A percentile compares a stretch with the other conserved stretches of the same genome.
These are phyloP conservation scores for Maccullochella peelii DNA, from an alignment of 2,113 vertebrate genomes.

Conservation along the genomic window DNA sequence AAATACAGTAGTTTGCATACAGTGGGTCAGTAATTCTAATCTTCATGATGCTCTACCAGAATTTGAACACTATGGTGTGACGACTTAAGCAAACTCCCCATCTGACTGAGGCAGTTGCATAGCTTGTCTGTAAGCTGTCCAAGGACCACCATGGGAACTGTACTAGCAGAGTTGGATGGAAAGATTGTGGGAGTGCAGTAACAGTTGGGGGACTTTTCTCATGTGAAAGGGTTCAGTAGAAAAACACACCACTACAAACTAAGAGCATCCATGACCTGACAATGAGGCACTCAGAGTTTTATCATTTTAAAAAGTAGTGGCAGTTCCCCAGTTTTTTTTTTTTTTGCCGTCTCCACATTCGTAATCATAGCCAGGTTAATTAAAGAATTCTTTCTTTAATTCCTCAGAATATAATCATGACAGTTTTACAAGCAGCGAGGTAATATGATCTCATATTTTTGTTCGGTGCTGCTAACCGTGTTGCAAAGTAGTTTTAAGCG, in stretches of 20 bases:
- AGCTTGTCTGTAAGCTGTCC: constrained; percentile 66
- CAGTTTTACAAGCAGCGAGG: constrained; percentile 74
- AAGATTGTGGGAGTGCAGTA: constrained; percentile 78
- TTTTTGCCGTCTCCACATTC: constrained; percentile 37
- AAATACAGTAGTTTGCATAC: neutral
- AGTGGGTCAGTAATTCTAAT: constrained; percentile 10
- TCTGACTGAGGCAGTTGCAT: constrained; percentile 64
- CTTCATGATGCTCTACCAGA: constrained; percentile 5
- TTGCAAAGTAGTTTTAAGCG: constrained; percentile 82
- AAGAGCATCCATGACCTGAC: constrained; percentile 68
- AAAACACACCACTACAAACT: constrained; percentile 72
- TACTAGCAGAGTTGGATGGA: constrained; percentile 61
- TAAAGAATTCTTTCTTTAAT: constrained; percentile 75
- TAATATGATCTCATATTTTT: constrained; percentile 78
- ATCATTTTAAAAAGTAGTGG: constrained; percentile 57
- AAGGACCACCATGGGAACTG: constrained; percentile 80
- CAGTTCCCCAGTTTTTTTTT: constrained; percentile 9
- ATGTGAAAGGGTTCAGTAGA: constrained; percentile 75
- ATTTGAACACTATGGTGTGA: constrained; percentile 52
- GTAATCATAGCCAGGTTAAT: constrained; percentile 76
- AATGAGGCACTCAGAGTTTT: constrained; percentile 61
- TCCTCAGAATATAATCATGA: constrained; percentile 74
- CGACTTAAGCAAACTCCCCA: constrained; percentile 46
- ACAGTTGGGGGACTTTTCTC: constrained; percentile 78
- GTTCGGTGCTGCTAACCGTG: constrained; percentile 73